phyloP scores from a whole-genome alignment of 2,888 invertebrate genomes.

The Nycteola revayana region DNA sequence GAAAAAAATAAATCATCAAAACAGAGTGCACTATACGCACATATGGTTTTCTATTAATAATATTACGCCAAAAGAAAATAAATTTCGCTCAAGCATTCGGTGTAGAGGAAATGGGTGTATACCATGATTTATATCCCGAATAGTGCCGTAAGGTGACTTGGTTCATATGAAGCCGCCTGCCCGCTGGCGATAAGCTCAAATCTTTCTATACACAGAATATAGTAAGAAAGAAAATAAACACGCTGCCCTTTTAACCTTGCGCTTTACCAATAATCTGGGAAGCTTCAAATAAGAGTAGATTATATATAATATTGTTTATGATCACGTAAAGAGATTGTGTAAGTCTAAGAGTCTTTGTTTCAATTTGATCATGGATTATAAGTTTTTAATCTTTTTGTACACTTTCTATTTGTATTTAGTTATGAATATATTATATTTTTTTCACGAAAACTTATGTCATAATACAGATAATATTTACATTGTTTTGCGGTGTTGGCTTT shows the following conservation, averaged over 20 bases:
- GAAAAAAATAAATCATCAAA: too few species aligned
- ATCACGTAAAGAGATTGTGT: too few species aligned
- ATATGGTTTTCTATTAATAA: constrained; percentile 52
- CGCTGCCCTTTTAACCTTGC: constrained; percentile 59
- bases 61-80: constrained; percentile 58
- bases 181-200: constrained; percentile 74
- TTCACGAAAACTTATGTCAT: too few species aligned
- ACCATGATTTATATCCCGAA: constrained; percentile 76
- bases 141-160: constrained; percentile 61
- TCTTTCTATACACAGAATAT: constrained; percentile 54
- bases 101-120: constrained; percentile 77
- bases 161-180: constrained; percentile 63
- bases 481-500: too few species aligned
- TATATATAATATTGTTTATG: too few species aligned
- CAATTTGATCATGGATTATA: too few species aligned
- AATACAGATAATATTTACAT: too few species aligned
- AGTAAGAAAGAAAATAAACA: constrained; percentile 76
- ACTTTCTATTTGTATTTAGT: too few species aligned
- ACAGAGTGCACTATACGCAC: constrained; percentile 18
- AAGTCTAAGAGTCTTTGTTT: too few species aligned
- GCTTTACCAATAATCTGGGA: constrained; percentile 62
- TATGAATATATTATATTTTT: too few species aligned
- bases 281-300: constrained; percentile 43
- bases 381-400: too few species aligned
- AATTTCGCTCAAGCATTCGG: constrained; percentile 66